phyloP scores from a whole-genome alignment of 2,113 vertebrate species.

The Oncorhynchus kisutch region DNA sequence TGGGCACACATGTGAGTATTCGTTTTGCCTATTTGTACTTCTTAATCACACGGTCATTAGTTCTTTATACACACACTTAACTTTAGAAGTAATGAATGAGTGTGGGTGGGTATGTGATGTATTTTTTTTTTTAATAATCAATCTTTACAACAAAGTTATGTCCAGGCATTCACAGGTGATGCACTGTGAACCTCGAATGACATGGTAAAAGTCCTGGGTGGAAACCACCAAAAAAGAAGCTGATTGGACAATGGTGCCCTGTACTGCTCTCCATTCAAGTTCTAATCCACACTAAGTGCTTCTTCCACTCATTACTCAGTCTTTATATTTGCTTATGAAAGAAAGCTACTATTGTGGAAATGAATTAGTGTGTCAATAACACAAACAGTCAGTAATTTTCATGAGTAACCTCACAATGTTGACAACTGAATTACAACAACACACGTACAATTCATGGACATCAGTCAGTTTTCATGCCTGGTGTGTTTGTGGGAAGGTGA shows the following conservation, averaged over 20 bases:
- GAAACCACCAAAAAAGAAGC: constrained; percentile 16
- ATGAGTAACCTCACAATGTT: background rate
- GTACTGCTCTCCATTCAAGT: background rate
- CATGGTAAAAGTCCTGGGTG: constrained; percentile 23
- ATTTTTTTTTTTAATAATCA: no score
- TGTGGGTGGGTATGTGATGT: no score
- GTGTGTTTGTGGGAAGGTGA: no score
- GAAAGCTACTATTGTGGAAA: background rate
- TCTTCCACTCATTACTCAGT: constrained; percentile 4
- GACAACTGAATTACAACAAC: background rate
- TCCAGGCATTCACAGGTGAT: constrained; percentile 4
- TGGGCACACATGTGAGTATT: no score
- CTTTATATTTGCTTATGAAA: constrained; percentile 3
- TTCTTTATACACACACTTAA: no score
- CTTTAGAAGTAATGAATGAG: no score
- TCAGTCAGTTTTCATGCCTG: no score
- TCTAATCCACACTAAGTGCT: constrained; percentile 19
- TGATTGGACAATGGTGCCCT: background rate
- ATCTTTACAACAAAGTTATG: background rate
- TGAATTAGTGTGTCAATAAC: background rate
- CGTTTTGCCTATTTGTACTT: no score
- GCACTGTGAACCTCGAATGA: background rate
- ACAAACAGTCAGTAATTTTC: background rate
- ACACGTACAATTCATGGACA: no score
- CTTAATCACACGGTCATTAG: no score